Percentiles rank a stretch among this genome's conserved stretches.
These are phyloP conservation scores for Elgaria multicarinata DNA, from an alignment of 2,113 vertebrate genomes.

Conservation along the genomic window DNA sequence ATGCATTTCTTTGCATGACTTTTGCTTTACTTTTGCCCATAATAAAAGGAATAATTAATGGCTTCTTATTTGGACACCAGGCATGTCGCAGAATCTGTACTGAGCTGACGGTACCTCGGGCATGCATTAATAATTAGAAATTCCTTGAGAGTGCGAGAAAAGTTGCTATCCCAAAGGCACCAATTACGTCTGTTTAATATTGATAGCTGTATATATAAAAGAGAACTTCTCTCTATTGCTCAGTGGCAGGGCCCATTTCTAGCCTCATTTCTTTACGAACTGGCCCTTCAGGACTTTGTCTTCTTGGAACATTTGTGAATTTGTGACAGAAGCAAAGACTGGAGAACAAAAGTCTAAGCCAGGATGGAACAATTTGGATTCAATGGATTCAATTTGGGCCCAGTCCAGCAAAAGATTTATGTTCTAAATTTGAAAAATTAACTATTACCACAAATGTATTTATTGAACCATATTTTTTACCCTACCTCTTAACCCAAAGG, in stretches of 20 bases:
- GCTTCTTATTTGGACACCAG: slow-evolving; percentile 18
- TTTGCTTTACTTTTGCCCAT: slow-evolving; percentile 18
- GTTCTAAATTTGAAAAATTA: neutral
- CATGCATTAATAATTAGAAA: slow-evolving; percentile 43
- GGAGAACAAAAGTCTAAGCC: neutral
- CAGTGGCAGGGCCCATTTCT: neutral
- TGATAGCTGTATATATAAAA: slow-evolving; percentile 43
- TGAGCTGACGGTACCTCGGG: neutral
- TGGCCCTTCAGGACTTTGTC: neutral
- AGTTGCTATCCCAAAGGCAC: slow-evolving; percentile 29
- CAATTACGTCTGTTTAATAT: slow-evolving; percentile 41
- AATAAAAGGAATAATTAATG: slow-evolving; percentile 19
- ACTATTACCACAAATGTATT: neutral
- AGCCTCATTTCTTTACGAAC: slow-evolving; percentile 8
- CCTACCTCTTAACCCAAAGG: neutral
- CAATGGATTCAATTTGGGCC: neutral
- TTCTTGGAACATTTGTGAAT: slow-evolving; percentile 3
- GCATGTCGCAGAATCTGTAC: slow-evolving; percentile 12
- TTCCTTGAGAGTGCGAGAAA: slow-evolving; percentile 26
- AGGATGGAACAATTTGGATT: neutral
- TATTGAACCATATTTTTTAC: neutral
- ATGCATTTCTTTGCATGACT: neutral
- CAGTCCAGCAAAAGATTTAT: neutral
- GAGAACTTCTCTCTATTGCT: neutral
- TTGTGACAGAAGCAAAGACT: neutral